Evolutionary conservation across 2,797 vertebrate genomes (phyloP), one percentile per base, ranked within the genome.

Genomic region (Hydrocynus forskahlii): DNA sequence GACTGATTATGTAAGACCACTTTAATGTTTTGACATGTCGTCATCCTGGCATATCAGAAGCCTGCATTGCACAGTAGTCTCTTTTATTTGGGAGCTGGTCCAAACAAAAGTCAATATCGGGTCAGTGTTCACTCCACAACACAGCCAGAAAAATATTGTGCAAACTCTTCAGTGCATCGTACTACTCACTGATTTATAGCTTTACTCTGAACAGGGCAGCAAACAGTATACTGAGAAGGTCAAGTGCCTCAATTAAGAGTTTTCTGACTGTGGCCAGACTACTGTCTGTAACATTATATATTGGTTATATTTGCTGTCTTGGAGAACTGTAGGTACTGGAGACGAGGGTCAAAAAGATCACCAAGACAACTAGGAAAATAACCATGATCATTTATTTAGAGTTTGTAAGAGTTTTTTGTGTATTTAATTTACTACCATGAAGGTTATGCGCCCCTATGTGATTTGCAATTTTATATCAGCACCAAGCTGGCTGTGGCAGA

Each of bases 121-220:
- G 57, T 21, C 75, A 81, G n/a, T 14, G 13, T 75, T 75, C 60
- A 84, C 75, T 69, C 7, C 60, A 66, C 16, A n/a, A 57, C 64
- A 74, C 1, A 54, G 69, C 52, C 69, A 78, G 52, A 55, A 35
- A 25, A 23, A 71, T 52, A 50, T 21, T 5, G 48, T 21, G 71
- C 76, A 64, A 84, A 81, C 21, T 55, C n/a, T 63, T 81, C n/a
- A 70, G 16, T 2, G 19, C 67, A 40, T 64, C 48, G 17, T 9
- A 19, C 4, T 40, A 43, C 21, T 50, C 59, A 54, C 68, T 77
- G 75, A 81, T 81, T 73, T 40, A 77, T 52, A 21, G 19, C n/a
- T 69, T 78, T n/a, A 64, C 50, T 69, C 70, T 68, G 59, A 77
- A 77, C n/a, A 62, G 35, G 69, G 62, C 79, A 81, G 60, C 29